Percentiles rank a stretch among this genome's conserved stretches.
Conservation (phyloP, 2,113 vertebrate species). For the Chroicocephalus ridibundus region DNA sequence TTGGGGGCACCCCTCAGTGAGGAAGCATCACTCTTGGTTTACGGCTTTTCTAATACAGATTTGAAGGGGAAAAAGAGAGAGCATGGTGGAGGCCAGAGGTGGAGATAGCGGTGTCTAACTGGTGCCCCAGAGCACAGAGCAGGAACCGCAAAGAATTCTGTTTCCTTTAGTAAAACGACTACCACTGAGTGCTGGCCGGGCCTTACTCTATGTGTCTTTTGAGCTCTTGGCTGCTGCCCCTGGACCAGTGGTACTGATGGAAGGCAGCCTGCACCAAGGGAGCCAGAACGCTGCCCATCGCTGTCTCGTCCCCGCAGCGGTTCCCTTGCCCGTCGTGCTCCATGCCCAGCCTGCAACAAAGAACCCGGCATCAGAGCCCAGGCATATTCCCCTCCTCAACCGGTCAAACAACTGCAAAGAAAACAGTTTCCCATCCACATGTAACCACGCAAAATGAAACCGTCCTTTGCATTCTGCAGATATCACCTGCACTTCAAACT, state of each 20-base stretch:
- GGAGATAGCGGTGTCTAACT: not conserved
- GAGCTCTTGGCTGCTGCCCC: constrained; percentile 96
- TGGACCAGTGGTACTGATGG: constrained; percentile 98
- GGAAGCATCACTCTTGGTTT: fast-evolving
- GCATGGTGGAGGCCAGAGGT: not conserved
- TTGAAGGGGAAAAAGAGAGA: not conserved
- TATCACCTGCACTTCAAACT: not conserved
- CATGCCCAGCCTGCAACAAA: constrained; percentile 88
- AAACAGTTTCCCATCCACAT: not conserved
- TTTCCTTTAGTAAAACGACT: not conserved
- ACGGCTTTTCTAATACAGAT: fast-evolving
- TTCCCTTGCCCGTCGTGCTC: constrained; percentile 98
- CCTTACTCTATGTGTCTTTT: constrained; percentile 96
- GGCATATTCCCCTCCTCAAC: not conserved
- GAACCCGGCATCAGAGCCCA: not conserved
- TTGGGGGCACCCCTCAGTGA: not conserved
- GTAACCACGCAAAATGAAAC: not conserved
- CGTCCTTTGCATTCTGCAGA: not conserved
- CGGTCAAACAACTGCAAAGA: not conserved
- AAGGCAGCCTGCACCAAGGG: constrained; percentile 97
- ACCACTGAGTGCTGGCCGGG: fast-evolving
- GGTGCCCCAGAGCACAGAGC: not conserved
- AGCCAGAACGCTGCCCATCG: constrained; percentile 98
- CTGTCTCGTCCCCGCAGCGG: constrained; percentile 92
- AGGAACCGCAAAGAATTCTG: not conserved